These are phyloP conservation scores for Rapana venosa DNA, from an alignment of 2,888 invertebrate species.

Conservation along the genomic window DNA sequence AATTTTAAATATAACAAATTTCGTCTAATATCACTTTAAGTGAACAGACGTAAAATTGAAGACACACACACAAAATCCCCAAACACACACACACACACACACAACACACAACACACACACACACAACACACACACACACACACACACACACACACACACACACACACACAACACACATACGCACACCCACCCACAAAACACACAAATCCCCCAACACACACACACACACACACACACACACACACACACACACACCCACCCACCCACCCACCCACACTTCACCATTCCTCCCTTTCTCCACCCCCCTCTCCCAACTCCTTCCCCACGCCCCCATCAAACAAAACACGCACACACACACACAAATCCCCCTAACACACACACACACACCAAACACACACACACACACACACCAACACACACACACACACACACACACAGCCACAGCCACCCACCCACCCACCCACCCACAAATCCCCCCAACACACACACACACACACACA, in stretches of 20 bases:
- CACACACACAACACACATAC: background rate
- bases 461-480: background rate
- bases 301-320: background rate
- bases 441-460: background rate
- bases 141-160: constrained; percentile 2
- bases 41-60: too few species aligned
- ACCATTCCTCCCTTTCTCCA: background rate
- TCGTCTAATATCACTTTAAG: too few species aligned
- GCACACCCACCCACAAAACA: background rate
- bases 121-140: constrained; percentile 33
- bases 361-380: background rate
- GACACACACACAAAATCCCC: background rate
- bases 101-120: constrained; percentile 12
- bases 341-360: constrained; percentile 27
- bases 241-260: background rate
- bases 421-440: background rate
- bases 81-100: background rate
- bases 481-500: background rate
- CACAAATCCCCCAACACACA: too few species aligned
- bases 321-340: too few species aligned
- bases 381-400: background rate
- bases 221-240: background rate
- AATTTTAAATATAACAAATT: too few species aligned
- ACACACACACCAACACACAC: background rate
- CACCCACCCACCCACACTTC: background rate